Conservation (phyloP, 2,888 invertebrate species). For the Diarsia rubi region DNA sequence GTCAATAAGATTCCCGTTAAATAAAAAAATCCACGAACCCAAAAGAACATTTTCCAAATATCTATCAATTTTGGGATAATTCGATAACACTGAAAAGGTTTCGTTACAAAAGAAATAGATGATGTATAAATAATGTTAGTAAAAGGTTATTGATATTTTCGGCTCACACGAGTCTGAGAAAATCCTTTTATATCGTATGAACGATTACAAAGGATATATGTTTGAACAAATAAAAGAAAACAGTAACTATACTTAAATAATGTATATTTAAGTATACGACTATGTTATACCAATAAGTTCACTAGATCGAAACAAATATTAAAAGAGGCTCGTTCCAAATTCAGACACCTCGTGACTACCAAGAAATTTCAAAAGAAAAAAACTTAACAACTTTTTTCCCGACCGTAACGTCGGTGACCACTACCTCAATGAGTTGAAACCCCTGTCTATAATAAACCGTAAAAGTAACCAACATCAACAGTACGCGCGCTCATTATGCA, state of each 20-base stretch:
- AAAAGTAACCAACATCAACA: conserved; percentile 15
- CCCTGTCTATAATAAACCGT: not conserved
- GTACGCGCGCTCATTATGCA: conserved; percentile 20
- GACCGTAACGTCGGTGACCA: not conserved
- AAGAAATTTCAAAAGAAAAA: not conserved
- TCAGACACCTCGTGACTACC: not conserved
- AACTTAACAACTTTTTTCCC: not conserved
- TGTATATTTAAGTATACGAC: not conserved
- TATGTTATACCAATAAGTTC: not conserved
- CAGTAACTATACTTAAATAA: not conserved
- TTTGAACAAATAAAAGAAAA: not conserved
- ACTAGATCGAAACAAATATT: not conserved
- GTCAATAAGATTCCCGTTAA: not conserved
- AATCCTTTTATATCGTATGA: conserved; percentile 12
- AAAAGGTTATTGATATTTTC: conserved; percentile 39
- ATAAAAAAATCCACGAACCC: conserved; percentile 1
- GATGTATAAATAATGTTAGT: conserved; percentile 3
- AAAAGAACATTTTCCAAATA: conserved; percentile 3
- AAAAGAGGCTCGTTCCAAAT: not conserved
- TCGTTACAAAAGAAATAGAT: not conserved
- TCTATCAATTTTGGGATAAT: not conserved
- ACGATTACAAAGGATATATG: conserved; percentile 8
- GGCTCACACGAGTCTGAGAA: not conserved
- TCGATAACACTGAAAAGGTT: conserved; percentile 11
- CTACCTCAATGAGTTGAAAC: not conserved